A percentile compares a stretch with the other conserved stretches of the same genome.
Evolutionary conservation across 2,113 vertebrate species (phyloP).

Genomic region (Arvicanthis niloticus): DNA sequence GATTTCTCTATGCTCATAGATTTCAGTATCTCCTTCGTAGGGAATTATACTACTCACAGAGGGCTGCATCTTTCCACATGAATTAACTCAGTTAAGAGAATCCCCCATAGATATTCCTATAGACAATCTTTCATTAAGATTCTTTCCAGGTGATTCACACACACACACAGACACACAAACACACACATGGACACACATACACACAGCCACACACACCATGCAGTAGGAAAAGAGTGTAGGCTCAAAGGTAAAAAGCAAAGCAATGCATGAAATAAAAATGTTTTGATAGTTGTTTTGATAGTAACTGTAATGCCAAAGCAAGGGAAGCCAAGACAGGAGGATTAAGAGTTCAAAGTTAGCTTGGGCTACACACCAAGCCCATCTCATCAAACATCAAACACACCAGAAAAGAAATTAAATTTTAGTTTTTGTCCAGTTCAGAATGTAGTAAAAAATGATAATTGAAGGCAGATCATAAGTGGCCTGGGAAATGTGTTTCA

Average conservation of each 20-base stretch:
- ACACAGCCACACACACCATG: background rate
- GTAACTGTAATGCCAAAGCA: background rate
- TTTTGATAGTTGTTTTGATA: background rate
- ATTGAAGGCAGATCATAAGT: background rate
- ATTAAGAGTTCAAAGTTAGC: background rate
- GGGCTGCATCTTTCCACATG: background rate
- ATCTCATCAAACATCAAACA: background rate
- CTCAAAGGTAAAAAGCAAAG: background rate
- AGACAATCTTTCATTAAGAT: background rate
- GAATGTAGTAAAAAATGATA: background rate
- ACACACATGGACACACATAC: no score
- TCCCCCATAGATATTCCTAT: background rate
- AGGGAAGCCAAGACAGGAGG: background rate
- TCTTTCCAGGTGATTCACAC: background rate
- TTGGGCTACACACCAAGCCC: background rate
- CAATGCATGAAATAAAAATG: background rate
- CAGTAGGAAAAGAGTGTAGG: background rate
- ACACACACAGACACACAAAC: background rate
- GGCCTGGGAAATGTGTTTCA: background rate
- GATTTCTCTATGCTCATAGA: background rate
- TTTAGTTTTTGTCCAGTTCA: background rate
- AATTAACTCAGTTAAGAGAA: background rate
- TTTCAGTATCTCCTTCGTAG: background rate
- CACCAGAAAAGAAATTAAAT: background rate
- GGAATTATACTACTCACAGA: background rate